These are phyloP conservation scores for Apus apus DNA, from an alignment of 2,113 vertebrate genomes.

Conservation along the genomic window DNA sequence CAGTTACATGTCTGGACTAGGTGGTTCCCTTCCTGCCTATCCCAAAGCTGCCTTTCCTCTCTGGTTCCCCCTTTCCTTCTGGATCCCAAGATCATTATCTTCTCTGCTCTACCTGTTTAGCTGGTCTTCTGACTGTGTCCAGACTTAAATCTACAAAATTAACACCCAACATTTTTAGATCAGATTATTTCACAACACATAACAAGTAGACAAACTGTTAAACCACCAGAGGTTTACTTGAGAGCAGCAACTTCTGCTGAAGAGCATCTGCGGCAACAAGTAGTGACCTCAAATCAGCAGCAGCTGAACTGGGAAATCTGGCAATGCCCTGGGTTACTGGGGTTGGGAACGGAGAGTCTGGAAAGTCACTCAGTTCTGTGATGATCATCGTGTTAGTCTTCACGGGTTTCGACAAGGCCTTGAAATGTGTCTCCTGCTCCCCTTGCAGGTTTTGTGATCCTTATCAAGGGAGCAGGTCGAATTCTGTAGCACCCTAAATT, in stretches of 20 bases:
- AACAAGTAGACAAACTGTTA: background rate
- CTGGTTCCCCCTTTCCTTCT: background rate
- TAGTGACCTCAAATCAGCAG: background rate
- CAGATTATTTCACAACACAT: background rate
- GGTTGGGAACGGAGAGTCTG: background rate
- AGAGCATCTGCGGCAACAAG: background rate
- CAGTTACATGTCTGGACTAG: background rate
- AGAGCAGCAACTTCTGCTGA: background rate
- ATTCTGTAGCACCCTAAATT: background rate
- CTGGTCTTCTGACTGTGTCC: background rate
- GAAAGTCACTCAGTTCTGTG: background rate
- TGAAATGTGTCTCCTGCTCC: conserved; percentile 10
- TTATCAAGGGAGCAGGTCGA: background rate
- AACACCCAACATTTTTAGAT: background rate
- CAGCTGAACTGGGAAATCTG: background rate
- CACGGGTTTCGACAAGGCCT: background rate
- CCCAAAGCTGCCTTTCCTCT: background rate
- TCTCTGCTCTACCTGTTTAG: background rate
- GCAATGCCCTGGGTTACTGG: background rate
- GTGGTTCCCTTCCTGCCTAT: background rate
- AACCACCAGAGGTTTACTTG: background rate
- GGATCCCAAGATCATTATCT: background rate
- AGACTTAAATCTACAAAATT: background rate
- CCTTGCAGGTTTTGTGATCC: background rate
- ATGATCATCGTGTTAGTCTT: background rate